Base-by-base conservation (phyloP, 1,140 invertebrate species). In the Colletes latitarsis region DNA sequence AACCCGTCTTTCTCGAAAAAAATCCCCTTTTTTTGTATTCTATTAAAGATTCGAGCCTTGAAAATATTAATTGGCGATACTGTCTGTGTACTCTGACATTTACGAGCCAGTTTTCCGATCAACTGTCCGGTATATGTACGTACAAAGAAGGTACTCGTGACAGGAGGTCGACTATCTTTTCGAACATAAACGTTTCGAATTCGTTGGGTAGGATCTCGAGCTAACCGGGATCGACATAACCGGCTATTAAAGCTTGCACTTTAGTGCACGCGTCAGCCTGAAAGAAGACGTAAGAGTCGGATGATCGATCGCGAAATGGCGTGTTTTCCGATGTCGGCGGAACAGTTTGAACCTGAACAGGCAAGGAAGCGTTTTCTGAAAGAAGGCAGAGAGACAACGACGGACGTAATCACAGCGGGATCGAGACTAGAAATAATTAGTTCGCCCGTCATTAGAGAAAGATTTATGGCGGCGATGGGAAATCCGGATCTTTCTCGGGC, bases 221-320 rank as follows among this genome's bases (percentile, higher is more conserved):
- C 14, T 12, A 52, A 75, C 58, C 66, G 39, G 21, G 58, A 19
- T 64, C 72, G 63, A 15, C 57, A 69, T 77, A 82, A 82, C 63
- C 64, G 55, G 57, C 69, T 82, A 82, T 82, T 84, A 85, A 62
- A 85, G 55, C 64, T 85, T 60, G 72, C 79, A 55, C 78, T 82
- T 85, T 85, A 63, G 63, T 53, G 69, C 74, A 43, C 72, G 82
- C 55, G 69, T 69, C n/a, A 30, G n/a, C 10, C 12, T 39, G 55
- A n/a, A 77, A 81, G 72, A 81, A 81, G 72, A 85, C 52, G 57
- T 64, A 81, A 81, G 72, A 64, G 21, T 81, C 30, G 68, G 72
- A 85, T 85, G 70, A 85, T 85, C 82, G 82, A 85, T 85, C 57
- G 73, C 46, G 52, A 69, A 84, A 72, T 85, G 52, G 82, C 82